phyloP scores from a whole-genome alignment of 2,888 invertebrate genomes.

The Epistrophe grossulariae region DNA sequence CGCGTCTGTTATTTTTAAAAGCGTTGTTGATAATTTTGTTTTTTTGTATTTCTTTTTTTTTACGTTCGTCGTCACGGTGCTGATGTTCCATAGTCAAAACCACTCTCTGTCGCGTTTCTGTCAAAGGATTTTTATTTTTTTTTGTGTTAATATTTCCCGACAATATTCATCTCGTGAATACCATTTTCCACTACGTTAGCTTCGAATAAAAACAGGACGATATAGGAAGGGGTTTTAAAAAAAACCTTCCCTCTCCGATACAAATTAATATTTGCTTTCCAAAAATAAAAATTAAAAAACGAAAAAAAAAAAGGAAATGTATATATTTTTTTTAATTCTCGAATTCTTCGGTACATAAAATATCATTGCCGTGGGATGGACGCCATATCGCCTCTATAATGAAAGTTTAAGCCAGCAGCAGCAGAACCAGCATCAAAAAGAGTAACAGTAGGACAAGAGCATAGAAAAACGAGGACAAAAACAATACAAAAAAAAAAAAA shows the following conservation, averaged over 20 bases:
- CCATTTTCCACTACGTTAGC: constrained; percentile 74
- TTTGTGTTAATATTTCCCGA: constrained; percentile 51
- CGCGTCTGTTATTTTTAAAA: constrained; percentile 61
- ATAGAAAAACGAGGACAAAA: constrained; percentile 25
- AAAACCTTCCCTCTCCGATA: constrained; percentile 42
- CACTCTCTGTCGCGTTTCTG: constrained; percentile 62
- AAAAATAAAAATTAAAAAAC: constrained; percentile 14
- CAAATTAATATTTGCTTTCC: constrained; percentile 70
- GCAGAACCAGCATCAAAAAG: constrained; percentile 11
- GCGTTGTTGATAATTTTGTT: constrained; percentile 50
- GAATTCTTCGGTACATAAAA: constrained; percentile 54
- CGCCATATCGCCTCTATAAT: constrained; percentile 42
- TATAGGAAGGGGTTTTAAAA: constrained; percentile 23
- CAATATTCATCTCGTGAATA: constrained; percentile 72
- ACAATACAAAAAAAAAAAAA: constrained; percentile 6
- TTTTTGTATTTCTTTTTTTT: constrained; percentile 15
- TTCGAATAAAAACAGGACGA: constrained; percentile 47
- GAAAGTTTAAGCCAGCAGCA: constrained; percentile 47
- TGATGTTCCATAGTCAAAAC: constrained; percentile 16
- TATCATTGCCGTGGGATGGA: constrained; percentile 62
- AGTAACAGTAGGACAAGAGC: constrained; percentile 52
- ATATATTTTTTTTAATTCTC: constrained; percentile 38
- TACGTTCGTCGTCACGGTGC: constrained; percentile 1
- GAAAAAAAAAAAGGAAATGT: neutral
- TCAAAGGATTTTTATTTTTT: constrained; percentile 61